Evolutionary conservation across 2,113 vertebrate species (phyloP), one percentile per base, ranked within the genome.

Genomic region (Canis aureus): DNA sequence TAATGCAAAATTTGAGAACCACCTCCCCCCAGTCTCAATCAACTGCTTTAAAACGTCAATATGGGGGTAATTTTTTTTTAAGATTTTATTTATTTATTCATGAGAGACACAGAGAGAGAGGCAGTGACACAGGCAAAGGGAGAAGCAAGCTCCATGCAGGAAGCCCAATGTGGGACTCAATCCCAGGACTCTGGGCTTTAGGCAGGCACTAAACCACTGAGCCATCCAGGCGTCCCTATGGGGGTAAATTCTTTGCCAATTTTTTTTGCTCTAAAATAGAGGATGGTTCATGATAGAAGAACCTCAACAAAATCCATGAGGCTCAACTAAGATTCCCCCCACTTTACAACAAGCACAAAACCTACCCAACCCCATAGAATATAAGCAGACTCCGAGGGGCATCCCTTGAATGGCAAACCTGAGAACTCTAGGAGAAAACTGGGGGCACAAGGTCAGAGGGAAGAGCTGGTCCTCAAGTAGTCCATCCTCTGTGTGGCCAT

Each of bases 251-350:
- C 62, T 76, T 38, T 13, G 43, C 23, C 55, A n/a, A 16, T 79
- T 80, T 62, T 66, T 35, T 57, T 87, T 86, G 35, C 57, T 88
- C 69, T 29, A 62, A 80, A 57, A 89, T 35, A 59, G 55, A 69
- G 16, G 17, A 55, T 23, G 29, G 80, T 27, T 53, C 87, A 94
- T 32, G 35, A 62, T 0, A 55, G 19, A 87, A 90, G 59, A 90
- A 64, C 20, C n/a, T 57, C 82, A 43, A 38, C 23, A 69, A 87
- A 43, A 64, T 4, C 32, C 69, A 7, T 38, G n/a, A 29, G 22
- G 11, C 80, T 87, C 85, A 86, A 74, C 49, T 29, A 27, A 80
- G 81, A 93, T 38, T 38, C 55, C 20, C 13, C 38, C 49, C 38
- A 43, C 13, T 38, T 38, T n/a, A 43, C 1, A 5, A 73, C 5